Base-by-base conservation (phyloP, 2,797 vertebrate species). In the Apodemus agrarius region DNA sequence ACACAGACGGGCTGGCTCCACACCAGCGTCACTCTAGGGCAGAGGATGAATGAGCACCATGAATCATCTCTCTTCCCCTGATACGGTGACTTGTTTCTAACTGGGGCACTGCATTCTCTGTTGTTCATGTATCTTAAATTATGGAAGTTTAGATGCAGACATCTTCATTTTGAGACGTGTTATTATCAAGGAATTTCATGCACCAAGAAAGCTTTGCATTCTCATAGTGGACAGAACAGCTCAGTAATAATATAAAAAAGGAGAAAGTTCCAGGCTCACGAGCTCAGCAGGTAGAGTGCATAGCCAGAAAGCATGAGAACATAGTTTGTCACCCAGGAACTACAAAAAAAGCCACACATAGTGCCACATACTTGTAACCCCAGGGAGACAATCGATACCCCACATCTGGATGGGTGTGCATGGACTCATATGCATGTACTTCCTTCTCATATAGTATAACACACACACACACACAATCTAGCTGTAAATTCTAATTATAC, bases 91-190 rank as follows among this genome's bases (percentile, higher is more conserved):
- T 75, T 86, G 26, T 52, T 82, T 86, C 57, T 65, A 46, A 69
- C 3, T n/a, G 54, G 10, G 10, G 13, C 46, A 12, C 9, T 59
- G 13, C 61, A 59, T 81, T 75, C 65, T 61, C 17, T 0, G 11
- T 11, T 88, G 46, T 10, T 84, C 78, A 72, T 46, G 10, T 54
- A 43, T 57, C 63, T 89, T 16, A 95, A 69, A 82, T 17, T 14
- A 3, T n/a, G 26, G 21, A 85, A 5, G 1, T 57, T 61, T 67
- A 75, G 46, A 67, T 65, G 19, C 1, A 19, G 26, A 9, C 8
- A 8, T 90, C 69, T 84, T 93, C 57, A 34, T 43, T 85, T 90
- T 37, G 69, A 79, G 24, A 49, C 54, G 5, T 13, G 78, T 74
- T 80, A 40, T 22, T 29, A n/a, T 61, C 40, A 94, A 93, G 84